Evolutionary conservation across 2,797 vertebrate genomes (phyloP), one percentile per base, ranked within the genome.

Genomic region (Vespertilio murinus): DNA sequence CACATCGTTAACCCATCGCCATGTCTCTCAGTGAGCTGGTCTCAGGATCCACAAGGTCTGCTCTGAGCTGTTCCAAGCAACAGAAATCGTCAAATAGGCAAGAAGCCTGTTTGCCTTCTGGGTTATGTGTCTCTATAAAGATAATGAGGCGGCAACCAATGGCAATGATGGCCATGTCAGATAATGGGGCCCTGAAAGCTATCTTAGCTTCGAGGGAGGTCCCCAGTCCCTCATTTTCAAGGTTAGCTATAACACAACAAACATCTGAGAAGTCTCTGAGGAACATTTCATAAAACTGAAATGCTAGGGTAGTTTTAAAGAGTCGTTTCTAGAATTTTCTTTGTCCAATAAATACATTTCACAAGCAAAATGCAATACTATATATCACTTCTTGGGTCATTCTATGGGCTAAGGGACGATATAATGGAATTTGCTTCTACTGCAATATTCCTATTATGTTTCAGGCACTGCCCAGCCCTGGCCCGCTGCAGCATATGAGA

Each of bases 11-110:
- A 38, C 8, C 3, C 0, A 61, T 25, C 0, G 0, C 17, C 17
- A 8, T 75, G 78, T 86, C 82, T 86, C 82, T 92, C 74, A 64
- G 35, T 42, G 78, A 90, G 22, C 35, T 56, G 22, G 38, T 35
- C 81, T 93, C 49, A 93, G 79, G 79, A 84, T 40, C 71, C 30
- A 4, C 12, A 64, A 75, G 67, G 70, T 47, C 69, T 94, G 23
- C 23, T 80, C 2, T 1, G 6, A 18, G 49, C 22, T 65, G 54
- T 54, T 56, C 18, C 16, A 56, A 94, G 73, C 61, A 59, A 18
- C 14, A 52, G 61, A 52, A 56, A 18, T 69, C 52, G 90, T 22
- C 35, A 67, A 77, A 65, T 8, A 71, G n/a, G n/a, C 45, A 52
- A 42, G 65, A 84, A 64, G 35, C 14, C 65, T 77, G 10, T 16